Evolutionary conservation across 2,797 vertebrate genomes (phyloP).

Genomic region (Lophura swinhoii): DNA sequence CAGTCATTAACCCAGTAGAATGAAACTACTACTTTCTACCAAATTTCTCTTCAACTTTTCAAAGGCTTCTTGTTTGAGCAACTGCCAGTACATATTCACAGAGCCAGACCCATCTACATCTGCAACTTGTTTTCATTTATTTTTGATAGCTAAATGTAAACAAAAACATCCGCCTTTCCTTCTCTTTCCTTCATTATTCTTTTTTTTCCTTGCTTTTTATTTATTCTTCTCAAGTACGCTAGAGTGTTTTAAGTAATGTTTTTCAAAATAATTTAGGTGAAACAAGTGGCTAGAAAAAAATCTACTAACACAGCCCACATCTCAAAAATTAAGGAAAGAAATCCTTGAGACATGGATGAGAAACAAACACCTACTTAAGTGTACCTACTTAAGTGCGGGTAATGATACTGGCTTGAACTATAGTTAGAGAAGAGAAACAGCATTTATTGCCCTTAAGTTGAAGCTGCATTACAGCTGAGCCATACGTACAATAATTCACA

Average conservation of each 20-base stretch:
- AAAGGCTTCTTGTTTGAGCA: not conserved
- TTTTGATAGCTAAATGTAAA: not conserved
- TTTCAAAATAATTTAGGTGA: conserved; percentile 14
- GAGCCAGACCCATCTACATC: not conserved
- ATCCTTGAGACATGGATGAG: not conserved
- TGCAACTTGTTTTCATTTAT: not conserved
- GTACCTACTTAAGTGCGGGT: not conserved
- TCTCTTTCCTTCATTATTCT: not conserved
- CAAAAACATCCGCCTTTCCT: not conserved
- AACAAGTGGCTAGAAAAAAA: not conserved
- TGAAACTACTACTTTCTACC: not conserved
- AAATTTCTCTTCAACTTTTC: not conserved
- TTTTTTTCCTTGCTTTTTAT: not conserved
- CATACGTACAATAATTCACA: not conserved
- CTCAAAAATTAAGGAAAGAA: not conserved
- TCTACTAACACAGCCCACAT: not conserved
- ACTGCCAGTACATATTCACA: not conserved
- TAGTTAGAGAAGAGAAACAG: not conserved
- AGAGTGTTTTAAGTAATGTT: not conserved
- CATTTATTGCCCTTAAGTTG: not conserved
- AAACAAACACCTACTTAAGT: not conserved
- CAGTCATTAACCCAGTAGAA: not conserved
- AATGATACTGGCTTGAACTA: not conserved
- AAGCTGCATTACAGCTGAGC: not conserved
- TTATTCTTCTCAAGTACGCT: not conserved